These are phyloP conservation scores for Dinocampus coccinellae DNA, from an alignment of 2,888 invertebrate genomes.

Conservation along the genomic window DNA sequence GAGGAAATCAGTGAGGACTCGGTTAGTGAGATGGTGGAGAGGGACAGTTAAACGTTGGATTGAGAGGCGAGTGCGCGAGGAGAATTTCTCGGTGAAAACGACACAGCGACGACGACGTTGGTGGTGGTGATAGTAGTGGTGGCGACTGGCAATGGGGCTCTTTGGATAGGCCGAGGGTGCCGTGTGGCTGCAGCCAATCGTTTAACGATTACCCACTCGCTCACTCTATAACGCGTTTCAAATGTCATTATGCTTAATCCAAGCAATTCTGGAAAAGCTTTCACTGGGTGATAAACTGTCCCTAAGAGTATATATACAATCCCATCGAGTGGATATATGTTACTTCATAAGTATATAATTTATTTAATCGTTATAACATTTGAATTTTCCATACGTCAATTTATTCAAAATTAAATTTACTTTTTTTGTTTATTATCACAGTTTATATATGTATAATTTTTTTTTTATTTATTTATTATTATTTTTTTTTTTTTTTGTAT, in stretches of 20 bases:
- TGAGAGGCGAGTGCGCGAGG: conserved; percentile 41
- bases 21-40: conserved; percentile 41
- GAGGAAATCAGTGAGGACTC: not conserved
- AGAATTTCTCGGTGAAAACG: conserved; percentile 14
- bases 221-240: conserved; percentile 65
- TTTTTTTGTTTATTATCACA: not conserved
- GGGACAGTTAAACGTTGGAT: conserved; percentile 56
- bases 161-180: conserved; percentile 45
- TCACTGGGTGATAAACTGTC: not conserved
- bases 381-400: not conserved
- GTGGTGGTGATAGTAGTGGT: conserved; percentile 9
- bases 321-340: not conserved
- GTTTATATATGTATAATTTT: not conserved
- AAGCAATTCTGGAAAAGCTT: conserved; percentile 33
- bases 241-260: conserved; percentile 62
- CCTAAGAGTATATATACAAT: not conserved
- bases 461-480: not conserved
- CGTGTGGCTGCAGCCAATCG: conserved; percentile 63
- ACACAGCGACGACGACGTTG: not conserved
- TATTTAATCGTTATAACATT: not conserved
- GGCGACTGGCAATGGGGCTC: conserved; percentile 41
- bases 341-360: not conserved
- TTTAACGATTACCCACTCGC: conserved; percentile 67
- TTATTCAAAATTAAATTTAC: not conserved
- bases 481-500: not conserved